Evolutionary conservation across 2,113 vertebrate species (phyloP).

Genomic region (Lucifuga dentata): DNA sequence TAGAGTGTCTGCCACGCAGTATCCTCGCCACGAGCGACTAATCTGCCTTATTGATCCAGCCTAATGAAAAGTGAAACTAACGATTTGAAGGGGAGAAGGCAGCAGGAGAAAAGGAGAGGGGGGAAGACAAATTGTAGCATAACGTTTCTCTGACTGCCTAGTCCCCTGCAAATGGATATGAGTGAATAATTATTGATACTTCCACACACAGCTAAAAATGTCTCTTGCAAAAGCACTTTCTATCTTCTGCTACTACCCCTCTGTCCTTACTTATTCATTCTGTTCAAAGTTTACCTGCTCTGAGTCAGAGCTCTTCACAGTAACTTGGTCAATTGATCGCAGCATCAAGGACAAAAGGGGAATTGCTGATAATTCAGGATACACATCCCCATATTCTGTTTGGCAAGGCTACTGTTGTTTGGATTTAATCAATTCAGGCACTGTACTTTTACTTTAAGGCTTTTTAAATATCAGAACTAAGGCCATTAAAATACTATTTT

Average conservation of each 20-base stretch:
- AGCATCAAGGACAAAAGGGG: not conserved
- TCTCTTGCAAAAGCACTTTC: conserved; percentile 21
- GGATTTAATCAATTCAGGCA: conserved; percentile 39
- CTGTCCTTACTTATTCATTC: not conserved
- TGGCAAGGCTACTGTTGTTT: too few relatives aligned
- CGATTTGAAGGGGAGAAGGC: conserved; percentile 57
- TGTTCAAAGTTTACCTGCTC: conserved; percentile 15
- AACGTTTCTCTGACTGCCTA: conserved; percentile 56
- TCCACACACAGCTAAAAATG: conserved; percentile 48
- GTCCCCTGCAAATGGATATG: conserved; percentile 67
- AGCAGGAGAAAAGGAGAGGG: conserved; percentile 37
- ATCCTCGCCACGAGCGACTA: conserved; percentile 72
- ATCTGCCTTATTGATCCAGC: conserved; percentile 76
- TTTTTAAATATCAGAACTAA: conserved; percentile 12
- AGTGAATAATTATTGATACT: conserved; percentile 71
- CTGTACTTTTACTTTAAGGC: conserved; percentile 3
- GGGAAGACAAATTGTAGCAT: conserved; percentile 73
- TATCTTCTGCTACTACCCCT: not conserved
- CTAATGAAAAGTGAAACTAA: conserved; percentile 83
- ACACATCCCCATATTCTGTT: too few relatives aligned
- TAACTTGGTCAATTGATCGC: conserved; percentile 4
- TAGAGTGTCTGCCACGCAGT: conserved; percentile 47
- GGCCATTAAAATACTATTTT: not conserved
- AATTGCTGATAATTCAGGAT: conserved; percentile 3
- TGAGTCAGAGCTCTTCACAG: conserved; percentile 3